Evolutionary conservation across 1,140 invertebrate species (phyloP), one percentile per base, ranked within the genome.

Genomic region (Helicorthomorpha holstii): DNA sequence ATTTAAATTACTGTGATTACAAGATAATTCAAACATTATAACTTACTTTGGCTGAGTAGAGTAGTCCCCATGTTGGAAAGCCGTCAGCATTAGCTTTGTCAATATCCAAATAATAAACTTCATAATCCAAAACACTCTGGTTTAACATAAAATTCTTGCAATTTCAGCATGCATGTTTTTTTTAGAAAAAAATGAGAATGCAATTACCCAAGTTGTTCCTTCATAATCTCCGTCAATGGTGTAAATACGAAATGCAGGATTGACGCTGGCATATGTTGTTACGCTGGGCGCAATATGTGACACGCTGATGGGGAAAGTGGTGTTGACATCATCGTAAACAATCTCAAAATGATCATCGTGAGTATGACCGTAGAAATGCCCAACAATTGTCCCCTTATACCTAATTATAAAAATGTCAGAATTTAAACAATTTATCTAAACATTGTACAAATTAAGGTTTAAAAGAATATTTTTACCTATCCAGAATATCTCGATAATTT

Each of bases 331-430:
- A 66, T 93, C 87, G 59, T 92, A 94, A 67, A 93, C 93, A 23
- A 96, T 70, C 67, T 92, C 83, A 63, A 93, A 92, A 68, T 93
- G 89, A 66, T 96, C 92, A 58, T 75, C 87, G 72, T 96, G 92
- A 1, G 89, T 94, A 60, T 96, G 92, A 1, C 91, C 92, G 63
- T 92, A 96, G 64, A 95, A 96, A 66, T 95, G 92, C 12, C 85
- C 85, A 0, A 79, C 78, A 54, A 96, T 88, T 0, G 87, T 95
- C 27, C 79, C 77, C 65, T 91, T 84, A 62, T 91, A 96, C 61
- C 80, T 81, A 42, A 43, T 57, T 43, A 50, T 48, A 55, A 21
- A 42, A 27, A 21, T 43, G 41, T 19, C 12, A 12, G 21, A 38
- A 4, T 4, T 4, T 14, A 51, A n/a, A n/a, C n/a, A 44, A 48